Base-by-base conservation (phyloP, 2,888 invertebrate species). In the Agrypnus murinus region DNA sequence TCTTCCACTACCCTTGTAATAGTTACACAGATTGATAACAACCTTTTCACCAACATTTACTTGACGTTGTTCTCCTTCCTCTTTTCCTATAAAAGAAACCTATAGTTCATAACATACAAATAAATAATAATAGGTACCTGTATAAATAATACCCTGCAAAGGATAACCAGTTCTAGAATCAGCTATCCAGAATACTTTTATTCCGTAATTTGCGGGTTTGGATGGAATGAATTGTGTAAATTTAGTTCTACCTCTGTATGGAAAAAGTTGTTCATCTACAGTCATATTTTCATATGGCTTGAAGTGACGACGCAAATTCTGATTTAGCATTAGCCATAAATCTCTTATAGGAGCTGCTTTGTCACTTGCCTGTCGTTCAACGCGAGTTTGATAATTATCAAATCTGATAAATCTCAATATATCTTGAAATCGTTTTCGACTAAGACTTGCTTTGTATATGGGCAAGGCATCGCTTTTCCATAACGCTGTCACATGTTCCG, bases 371-470 rank as follows among this genome's bases (percentile, higher is more conserved):
- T 40, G 40, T n/a, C 40, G n/a, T n/a, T n/a, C 25, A 25, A 57
- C 38, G 38, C 64, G 57, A 32, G 64, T 69, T 36, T 12, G 57
- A 2, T 14, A 40, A 48, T 69, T 64, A 38, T 57, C 64, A 15
- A 69, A 64, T 57, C 69, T 43, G 14, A 64, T 69, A 19, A 69
- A 55, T 5, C 58, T 31, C 17, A 68, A 36, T 17, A 68, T 62
- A 12, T 55, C 4, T 17, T 68, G 50, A 19, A 68, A 68, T 34
- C 45, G 50, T 31, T 68, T 45, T 48, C 68, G 50, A 32, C 17
- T 43, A 40, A 53, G 62, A 53, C 62, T 53, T 53, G 62, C 19
- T 62, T 62, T 62, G 15, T 45, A 55, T 62, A 62, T 32, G 32
- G 68, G 62, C 19, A 60, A 43, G 48, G 40, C 68, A 46, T 32